Evolutionary conservation across 2,113 vertebrate species (phyloP), one percentile per base, ranked within the genome.

Genomic region (Baryphthengus martii): DNA sequence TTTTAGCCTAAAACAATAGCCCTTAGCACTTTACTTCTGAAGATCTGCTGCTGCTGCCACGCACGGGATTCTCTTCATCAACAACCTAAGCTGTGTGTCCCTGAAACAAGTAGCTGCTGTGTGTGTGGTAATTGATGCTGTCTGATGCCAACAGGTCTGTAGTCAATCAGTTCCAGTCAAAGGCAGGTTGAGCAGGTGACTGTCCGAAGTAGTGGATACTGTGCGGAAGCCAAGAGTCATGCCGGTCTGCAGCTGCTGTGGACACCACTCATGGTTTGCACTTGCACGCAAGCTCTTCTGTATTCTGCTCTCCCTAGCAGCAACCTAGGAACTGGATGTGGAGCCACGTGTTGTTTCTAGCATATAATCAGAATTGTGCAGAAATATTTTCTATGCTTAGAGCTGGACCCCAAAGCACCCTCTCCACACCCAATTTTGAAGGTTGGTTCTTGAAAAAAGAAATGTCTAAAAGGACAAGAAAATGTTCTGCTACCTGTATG

Each of bases 161-260:
- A 70, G 71, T 44, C 66, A 39, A 5, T 4, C 50, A 62, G 19
- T 17, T 44, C n/a, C 45, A 17, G n/a, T 53, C 42, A 35, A 55
- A 35, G 6, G 37, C 56, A 63, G 52, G 10, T 23, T 0, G 0
- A 29, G 31, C 33, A 33, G 37, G 28, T 55, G 59, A 9, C 21
- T 35, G 24, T 16, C 18, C 17, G 23, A 2, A 29, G 47, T 8
- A 15, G 31, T 15, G 50, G 35, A 4, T 33, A 6, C 28, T 18
- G 17, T 17, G n/a, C 24, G 8, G 40, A 72, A 47, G n/a, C 52
- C 42, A 26, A 7, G 72, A 80, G 17, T 33, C 29, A 10, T 45
- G 55, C 25, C 3, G 4, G 35, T 75, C 53, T 52, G 7, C 66
- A 62, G 76, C 77, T 63, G 42, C 67, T 53, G 11, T 29, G 58